These are phyloP conservation scores for Marmota monax DNA, from an alignment of 2,113 vertebrate genomes.

Conservation along the genomic window DNA sequence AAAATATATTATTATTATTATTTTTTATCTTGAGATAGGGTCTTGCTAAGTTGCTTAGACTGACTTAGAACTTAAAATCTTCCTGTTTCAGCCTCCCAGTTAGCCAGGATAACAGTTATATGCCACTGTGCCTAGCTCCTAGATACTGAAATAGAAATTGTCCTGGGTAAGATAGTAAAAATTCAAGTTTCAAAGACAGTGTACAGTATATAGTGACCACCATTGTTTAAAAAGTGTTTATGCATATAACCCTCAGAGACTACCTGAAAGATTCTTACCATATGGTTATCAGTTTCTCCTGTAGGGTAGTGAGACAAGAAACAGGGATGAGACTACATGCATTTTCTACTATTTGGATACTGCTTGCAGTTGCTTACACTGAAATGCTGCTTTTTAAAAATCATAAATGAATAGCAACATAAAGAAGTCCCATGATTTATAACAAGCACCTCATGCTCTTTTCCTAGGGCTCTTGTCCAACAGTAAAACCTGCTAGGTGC, in stretches of 20 bases:
- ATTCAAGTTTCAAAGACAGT: not conserved
- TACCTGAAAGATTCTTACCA: not conserved
- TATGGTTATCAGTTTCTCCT: not conserved
- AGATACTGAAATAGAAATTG: not conserved
- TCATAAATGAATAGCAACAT: not conserved
- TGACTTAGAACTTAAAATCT: not conserved
- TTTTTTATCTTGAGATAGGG: not conserved
- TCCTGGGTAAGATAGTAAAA: not conserved
- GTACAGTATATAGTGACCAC: not conserved
- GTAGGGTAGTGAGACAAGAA: not conserved
- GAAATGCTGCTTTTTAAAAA: constrained; percentile 10
- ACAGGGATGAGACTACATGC: not conserved
- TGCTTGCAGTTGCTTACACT: not conserved
- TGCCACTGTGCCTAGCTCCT: not conserved
- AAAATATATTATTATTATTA: too few relatives aligned
- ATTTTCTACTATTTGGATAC: not conserved
- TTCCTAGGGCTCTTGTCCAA: not conserved
- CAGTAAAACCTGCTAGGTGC: not conserved
- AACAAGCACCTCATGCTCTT: not conserved
- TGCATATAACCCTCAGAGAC: not conserved
- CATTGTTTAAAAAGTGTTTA: constrained; percentile 25
- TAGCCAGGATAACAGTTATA: not conserved
- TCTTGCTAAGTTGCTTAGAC: not conserved
- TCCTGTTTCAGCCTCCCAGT: not conserved
- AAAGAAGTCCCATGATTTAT: not conserved